Evolutionary conservation across 2,888 invertebrate species (phyloP), one percentile per base, ranked within the genome.

Genomic region (Oscheius sp.): DNA sequence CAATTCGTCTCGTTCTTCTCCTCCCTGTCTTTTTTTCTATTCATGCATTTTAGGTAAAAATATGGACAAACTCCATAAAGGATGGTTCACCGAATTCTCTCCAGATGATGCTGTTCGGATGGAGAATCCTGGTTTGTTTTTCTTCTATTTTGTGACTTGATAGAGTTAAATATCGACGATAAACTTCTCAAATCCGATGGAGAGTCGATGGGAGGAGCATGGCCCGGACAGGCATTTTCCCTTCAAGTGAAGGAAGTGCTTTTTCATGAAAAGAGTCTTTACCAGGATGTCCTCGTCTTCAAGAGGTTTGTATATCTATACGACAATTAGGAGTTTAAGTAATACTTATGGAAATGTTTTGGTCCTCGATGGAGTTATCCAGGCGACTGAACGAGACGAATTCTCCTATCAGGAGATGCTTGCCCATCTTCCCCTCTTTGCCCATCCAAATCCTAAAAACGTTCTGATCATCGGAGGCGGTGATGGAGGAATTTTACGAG

Each of bases 361-460:
- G 51, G 91, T 95, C 1, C 88, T 98, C 45, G 97, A 98, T 88
- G 95, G 95, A 26, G 93, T 96, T 28, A 95, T 98, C 79, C 98
- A 98, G 86, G 95, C 95, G 84, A 94, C 96, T 0, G 92, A 96
- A 86, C 90, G 91, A 80, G 98, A 98, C 89, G 98, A 98, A 87
- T 95, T 93, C 87, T 91, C 95, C 0, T 98, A 98, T 87, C 97
- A 97, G 63, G 98, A 98, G 89, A 96, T 96, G 95, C 93, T 98
- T 81, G 91, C 95, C 0, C 94, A 95, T 86, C 87, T 98, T 50
- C 95, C 98, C 0, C 88, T 98, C 1, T 94, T 93, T 86, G 91
- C 91, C 77, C 98, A 98, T 88, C 91, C 92, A 4, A 91, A 92
- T 82, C 98, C 98, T 0, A 91, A 92, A 86, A 92, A 91, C 80